Percentiles rank a stretch among this genome's conserved stretches.
These are phyloP conservation scores for Lasioglossum oenotherae DNA, from an alignment of 2,888 invertebrate species.

Conservation along the genomic window DNA sequence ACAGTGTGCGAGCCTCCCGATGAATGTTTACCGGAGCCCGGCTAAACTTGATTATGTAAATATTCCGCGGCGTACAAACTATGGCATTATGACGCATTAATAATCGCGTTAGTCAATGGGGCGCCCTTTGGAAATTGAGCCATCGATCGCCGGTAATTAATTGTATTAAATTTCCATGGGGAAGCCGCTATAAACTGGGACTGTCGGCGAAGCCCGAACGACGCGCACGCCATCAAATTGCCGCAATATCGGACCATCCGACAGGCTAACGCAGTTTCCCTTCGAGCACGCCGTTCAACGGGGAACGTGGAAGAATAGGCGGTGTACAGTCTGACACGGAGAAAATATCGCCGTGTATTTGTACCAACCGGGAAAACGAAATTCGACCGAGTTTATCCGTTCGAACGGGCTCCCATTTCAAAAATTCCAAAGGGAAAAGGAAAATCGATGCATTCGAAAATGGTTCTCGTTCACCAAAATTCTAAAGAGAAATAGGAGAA, in stretches of 20 bases:
- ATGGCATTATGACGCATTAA: conserved; percentile 33
- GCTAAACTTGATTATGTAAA: conserved; percentile 36
- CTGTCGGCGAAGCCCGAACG: not conserved
- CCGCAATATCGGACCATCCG: not conserved
- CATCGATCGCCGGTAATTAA: conserved; percentile 42
- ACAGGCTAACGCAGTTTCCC: not conserved
- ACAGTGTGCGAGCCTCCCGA: not conserved
- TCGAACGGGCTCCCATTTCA: not conserved
- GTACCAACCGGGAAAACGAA: not conserved
- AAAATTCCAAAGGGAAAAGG: not conserved
- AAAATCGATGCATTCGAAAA: not conserved
- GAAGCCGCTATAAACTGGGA: not conserved
- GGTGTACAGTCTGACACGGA: not conserved
- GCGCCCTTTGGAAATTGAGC: conserved; percentile 27
- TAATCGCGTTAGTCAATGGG: conserved; percentile 35
- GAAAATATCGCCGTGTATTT: not conserved
- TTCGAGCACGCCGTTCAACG: not conserved
- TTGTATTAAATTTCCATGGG: conserved; percentile 23
- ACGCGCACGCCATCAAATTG: not conserved
- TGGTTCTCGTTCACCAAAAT: not conserved
- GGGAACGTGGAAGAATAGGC: not conserved
- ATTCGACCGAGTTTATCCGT: not conserved
- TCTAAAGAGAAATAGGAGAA: not conserved
- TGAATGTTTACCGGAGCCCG: conserved; percentile 27
- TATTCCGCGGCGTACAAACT: conserved; percentile 15